Evolutionary conservation across 2,113 vertebrate genomes (phyloP).

Genomic region (Vulpes ferrilata): DNA sequence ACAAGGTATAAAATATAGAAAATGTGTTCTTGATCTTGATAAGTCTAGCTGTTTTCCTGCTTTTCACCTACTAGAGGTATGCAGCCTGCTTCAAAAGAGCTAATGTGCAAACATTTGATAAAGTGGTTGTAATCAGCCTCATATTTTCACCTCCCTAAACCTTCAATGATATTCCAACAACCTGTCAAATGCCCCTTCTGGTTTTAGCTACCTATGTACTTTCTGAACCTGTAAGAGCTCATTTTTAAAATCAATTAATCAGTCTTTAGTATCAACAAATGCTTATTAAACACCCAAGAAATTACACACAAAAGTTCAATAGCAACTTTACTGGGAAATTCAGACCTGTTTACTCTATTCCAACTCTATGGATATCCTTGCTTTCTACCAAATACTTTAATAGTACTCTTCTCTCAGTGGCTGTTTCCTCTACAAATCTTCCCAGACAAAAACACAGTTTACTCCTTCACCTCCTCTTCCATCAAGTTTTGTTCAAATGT

Average conservation of each 20-base stretch:
- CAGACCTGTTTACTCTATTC: neutral
- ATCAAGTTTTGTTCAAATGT: neutral
- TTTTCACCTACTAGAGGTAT: neutral
- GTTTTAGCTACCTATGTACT: neutral
- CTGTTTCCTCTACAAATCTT: neutral
- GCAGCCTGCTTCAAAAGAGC: neutral
- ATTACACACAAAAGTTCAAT: neutral
- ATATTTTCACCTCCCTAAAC: neutral
- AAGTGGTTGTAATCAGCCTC: neutral
- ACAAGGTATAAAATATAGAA: neutral
- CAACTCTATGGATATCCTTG: neutral
- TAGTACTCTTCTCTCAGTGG: neutral
- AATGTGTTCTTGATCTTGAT: neutral
- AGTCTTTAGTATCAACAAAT: conserved; percentile 47
- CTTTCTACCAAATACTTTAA: neutral
- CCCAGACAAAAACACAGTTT: neutral
- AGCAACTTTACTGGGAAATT: neutral
- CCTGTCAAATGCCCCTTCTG: neutral
- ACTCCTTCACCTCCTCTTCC: neutral
- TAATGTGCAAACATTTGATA: conserved; percentile 1
- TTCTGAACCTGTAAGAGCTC: conserved; percentile 26
- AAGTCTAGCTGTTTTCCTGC: neutral
- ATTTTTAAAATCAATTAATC: conserved; percentile 34
- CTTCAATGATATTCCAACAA: neutral
- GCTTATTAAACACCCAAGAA: neutral